Evolutionary conservation across 1,140 invertebrate genomes (phyloP).

Genomic region (Geopemphigus sp.): DNA sequence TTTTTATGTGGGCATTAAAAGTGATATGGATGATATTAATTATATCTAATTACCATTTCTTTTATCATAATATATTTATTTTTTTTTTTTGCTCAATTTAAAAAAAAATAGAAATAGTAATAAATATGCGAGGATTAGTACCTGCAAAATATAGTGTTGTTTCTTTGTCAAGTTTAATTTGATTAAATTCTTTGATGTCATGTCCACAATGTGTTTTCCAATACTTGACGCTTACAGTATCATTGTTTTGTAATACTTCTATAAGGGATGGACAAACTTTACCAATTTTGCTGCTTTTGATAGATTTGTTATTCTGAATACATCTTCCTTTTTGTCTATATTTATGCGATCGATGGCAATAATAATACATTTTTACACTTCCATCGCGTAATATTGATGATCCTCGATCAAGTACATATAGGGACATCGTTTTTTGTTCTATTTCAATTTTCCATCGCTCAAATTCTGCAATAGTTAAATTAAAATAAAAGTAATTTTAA

Average conservation of each 20-base stretch:
- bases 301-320: neutral
- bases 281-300: neutral
- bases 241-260: neutral
- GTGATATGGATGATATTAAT: too few species aligned
- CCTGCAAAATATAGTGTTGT: neutral
- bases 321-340: neutral
- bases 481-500: neutral
- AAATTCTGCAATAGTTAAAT: neutral
- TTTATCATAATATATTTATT: too few species aligned
- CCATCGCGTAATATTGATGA: neutral
- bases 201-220: slow-evolving; percentile 2
- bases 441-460: neutral
- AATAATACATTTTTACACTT: neutral
- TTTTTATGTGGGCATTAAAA: too few species aligned
- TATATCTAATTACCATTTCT: too few species aligned
- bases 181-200: neutral
- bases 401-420: neutral
- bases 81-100: too few species aligned
- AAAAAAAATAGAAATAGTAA: neutral
- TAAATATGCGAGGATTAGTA: neutral
- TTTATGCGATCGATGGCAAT: neutral
- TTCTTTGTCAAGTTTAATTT: neutral
- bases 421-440: neutral
- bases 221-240: neutral
- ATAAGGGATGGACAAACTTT: neutral